phyloP scores from a whole-genome alignment of 2,888 invertebrate species.

The Patella caerulea region DNA sequence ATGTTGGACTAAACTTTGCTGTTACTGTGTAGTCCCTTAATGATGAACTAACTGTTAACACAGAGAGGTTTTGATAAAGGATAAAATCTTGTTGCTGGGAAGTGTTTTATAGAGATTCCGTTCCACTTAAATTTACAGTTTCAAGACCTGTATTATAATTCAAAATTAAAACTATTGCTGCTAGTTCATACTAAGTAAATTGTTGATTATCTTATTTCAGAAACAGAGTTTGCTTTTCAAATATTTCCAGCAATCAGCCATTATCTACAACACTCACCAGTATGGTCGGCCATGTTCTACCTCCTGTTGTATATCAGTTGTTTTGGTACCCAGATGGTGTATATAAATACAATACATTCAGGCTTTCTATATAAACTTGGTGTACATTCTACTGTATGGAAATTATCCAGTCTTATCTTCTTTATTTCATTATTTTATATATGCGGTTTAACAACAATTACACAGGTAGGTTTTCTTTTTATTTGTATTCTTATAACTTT shows the following conservation, averaged over 20 bases:
- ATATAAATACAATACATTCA: conserved; percentile 14
- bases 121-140: too few relatives aligned
- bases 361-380: conserved; percentile 19
- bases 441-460: conserved; percentile 31
- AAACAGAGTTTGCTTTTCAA: conserved; percentile 54
- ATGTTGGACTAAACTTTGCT: too few relatives aligned
- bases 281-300: conserved; percentile 51
- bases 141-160: neutral
- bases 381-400: conserved; percentile 20
- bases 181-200: too few relatives aligned
- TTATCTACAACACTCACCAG: conserved; percentile 43
- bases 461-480: conserved; percentile 28
- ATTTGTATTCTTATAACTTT: too few relatives aligned
- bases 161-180: too few relatives aligned
- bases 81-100: too few relatives aligned
- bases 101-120: too few relatives aligned
- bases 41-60: too few relatives aligned
- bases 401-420: conserved; percentile 24
- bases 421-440: conserved; percentile 29
- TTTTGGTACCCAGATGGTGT: conserved; percentile 16
- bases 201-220: conserved; percentile 36
- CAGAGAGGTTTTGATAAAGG: too few relatives aligned
- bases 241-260: conserved; percentile 51
- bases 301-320: conserved; percentile 44
- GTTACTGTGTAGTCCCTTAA: too few relatives aligned